phyloP scores from a whole-genome alignment of 2,888 invertebrate genomes.

The Subacronicta megacephala region DNA sequence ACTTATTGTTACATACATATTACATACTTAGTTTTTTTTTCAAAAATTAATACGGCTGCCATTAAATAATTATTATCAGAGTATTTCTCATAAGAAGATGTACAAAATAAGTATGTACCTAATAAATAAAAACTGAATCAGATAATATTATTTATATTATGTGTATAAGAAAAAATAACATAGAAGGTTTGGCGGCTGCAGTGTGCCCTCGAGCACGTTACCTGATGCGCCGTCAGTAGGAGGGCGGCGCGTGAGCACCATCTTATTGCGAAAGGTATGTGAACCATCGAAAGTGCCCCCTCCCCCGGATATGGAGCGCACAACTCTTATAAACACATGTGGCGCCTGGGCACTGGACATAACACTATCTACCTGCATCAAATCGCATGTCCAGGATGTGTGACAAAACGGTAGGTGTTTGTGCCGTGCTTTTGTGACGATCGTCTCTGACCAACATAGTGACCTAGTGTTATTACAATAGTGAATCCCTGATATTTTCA shows the following conservation, averaged over 20 bases:
- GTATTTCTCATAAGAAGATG: too few relatives aligned
- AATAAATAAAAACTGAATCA: neutral
- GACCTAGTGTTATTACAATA: constrained; percentile 65
- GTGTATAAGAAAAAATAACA: neutral
- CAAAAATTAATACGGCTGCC: too few relatives aligned
- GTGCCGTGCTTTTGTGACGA: constrained; percentile 57
- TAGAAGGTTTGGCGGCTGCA: constrained; percentile 33
- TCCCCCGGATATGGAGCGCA: constrained; percentile 84
- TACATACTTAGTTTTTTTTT: too few relatives aligned
- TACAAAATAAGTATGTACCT: too few relatives aligned
- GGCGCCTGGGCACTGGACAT: constrained; percentile 83
- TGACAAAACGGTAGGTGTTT: constrained; percentile 84
- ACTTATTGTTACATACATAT: too few relatives aligned
- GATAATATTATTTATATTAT: neutral
- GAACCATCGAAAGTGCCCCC: constrained; percentile 89
- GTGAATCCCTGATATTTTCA: constrained; percentile 32
- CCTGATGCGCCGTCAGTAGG: constrained; percentile 60
- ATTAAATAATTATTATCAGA: too few relatives aligned
- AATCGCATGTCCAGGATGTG: constrained; percentile 81
- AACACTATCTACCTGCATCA: constrained; percentile 79
- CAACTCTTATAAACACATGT: constrained; percentile 88
- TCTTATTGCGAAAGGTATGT: constrained; percentile 83
- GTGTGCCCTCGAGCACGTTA: constrained; percentile 65
- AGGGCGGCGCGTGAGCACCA: constrained; percentile 81
- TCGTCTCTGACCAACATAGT: constrained; percentile 63